These are phyloP conservation scores for Serrognathus titanus DNA, from an alignment of 2,888 invertebrate species.

Conservation along the genomic window DNA sequence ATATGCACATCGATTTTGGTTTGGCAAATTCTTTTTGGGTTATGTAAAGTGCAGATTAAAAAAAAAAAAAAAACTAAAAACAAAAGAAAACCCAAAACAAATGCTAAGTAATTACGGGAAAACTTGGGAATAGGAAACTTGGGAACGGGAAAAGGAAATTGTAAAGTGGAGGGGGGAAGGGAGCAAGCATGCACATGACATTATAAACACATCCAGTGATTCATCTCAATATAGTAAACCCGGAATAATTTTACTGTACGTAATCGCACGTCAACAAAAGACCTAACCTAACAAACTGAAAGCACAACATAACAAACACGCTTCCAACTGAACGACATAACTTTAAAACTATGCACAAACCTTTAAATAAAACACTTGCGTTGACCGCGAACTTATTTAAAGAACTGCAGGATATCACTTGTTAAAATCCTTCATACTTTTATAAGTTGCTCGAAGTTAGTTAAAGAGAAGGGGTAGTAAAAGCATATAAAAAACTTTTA, in stretches of 20 bases:
- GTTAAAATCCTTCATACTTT: conserved; percentile 32
- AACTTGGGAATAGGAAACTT: too few relatives aligned
- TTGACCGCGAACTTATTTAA: conserved; percentile 21
- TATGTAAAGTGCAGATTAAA: too few relatives aligned
- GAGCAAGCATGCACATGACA: background rate
- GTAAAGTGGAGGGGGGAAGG: background rate
- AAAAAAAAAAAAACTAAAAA: too few relatives aligned
- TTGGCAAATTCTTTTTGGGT: background rate
- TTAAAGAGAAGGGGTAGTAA: conserved; percentile 38
- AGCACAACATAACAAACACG: conserved; percentile 32
- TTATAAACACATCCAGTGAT: conserved; percentile 14
- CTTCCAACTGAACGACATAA: conserved; percentile 27
- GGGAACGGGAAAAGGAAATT: too few relatives aligned
- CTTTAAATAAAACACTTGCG: conserved; percentile 19
- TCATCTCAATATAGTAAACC: conserved; percentile 16
- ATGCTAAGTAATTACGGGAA: too few relatives aligned
- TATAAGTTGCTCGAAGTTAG: conserved; percentile 41
- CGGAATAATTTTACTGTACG: conserved; percentile 25
- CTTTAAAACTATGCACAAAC: conserved; percentile 29
- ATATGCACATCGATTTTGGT: conserved; percentile 24
- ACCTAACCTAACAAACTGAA: conserved; percentile 36
- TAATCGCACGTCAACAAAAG: conserved; percentile 22
- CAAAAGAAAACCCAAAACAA: background rate
- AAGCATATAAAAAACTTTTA: conserved; percentile 44
- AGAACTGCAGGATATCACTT: conserved; percentile 23